A percentile compares a stretch with the other conserved stretches of the same genome.
These are phyloP conservation scores for Pseudoips prasinana DNA, from an alignment of 2,888 invertebrate species.

Conservation along the genomic window DNA sequence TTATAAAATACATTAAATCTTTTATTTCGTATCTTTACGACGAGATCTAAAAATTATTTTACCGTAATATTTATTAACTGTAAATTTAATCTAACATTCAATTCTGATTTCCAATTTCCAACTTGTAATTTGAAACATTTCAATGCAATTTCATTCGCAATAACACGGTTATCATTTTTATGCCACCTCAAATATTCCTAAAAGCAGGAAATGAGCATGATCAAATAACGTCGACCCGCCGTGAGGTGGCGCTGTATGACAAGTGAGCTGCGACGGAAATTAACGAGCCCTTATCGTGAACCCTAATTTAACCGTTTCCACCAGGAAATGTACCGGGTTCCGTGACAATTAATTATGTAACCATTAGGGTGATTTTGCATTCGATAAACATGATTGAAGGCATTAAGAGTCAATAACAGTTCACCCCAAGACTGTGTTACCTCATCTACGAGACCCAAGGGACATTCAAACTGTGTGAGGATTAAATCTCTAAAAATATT, in stretches of 20 bases:
- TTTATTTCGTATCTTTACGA: constrained; percentile 6
- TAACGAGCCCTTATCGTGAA: constrained; percentile 58
- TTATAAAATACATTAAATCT: constrained; percentile 10
- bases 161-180: constrained; percentile 1
- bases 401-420: not conserved
- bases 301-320: constrained; percentile 56
- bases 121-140: no score
- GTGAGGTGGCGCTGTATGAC: constrained; percentile 38
- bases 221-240: constrained; percentile 23
- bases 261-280: constrained; percentile 60
- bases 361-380: constrained; percentile 31
- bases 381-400: constrained; percentile 20
- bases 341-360: constrained; percentile 41
- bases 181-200: constrained; percentile 4
- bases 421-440: not conserved
- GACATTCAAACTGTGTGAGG: no score
- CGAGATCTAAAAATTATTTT: not conserved
- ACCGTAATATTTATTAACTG: not conserved
- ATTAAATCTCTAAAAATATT: no score
- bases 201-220: constrained; percentile 24
- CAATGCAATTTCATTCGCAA: no score
- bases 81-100: not conserved
- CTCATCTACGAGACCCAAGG: constrained; percentile 3
- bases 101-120: no score
- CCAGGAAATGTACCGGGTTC: constrained; percentile 42